Evolutionary conservation across 2,888 invertebrate species (phyloP), one percentile per base, ranked within the genome.

Genomic region (Hypomecis atomaria): DNA sequence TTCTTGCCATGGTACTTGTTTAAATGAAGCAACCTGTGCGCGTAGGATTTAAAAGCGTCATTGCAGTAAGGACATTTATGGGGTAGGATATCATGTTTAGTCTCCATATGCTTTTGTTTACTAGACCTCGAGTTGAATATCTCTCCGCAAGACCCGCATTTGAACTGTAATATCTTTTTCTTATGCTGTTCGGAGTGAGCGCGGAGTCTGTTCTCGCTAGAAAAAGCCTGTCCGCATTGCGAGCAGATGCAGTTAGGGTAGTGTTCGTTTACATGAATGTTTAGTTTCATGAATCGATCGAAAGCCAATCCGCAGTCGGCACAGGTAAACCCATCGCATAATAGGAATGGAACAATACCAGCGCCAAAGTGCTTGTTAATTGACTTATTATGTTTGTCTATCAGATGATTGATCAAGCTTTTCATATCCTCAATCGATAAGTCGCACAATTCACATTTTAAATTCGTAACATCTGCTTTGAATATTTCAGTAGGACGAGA

Each of bases 161-260:
- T 88, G 43, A 79, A 82, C 9, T 78, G 59, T 4, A 67, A 54
- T 2, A 38, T 7, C 38, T 60, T 65, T 43, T 53, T 65, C n/a
- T 53, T 60, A 65, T 91, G 91, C 11, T 64, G 64, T 23, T 64
- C 64, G 42, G 13, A 59, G 43, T 65, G 65, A 4, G 52, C 59
- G 0, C 60, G 44, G 0, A 60, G 53, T 40, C 60, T 56, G 9
- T 65, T 65, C 10, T 52, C 52, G 40, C 53, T 63, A 0, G 69
- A 70, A 42, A 72, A 72, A 6, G 86, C 79, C 76, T 90, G 91
- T 0, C 91, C 91, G 63, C 92, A 92, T 55, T 84, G 81, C 40
- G 82, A 85, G 59, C 92, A 92, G 7, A 92, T 88, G 58, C 87
- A 86, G 55, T 89, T 88, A 0, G 87, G 90, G 67, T 86, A 88